Evolutionary conservation across 2,888 invertebrate genomes (phyloP).

Genomic region (Drosophila pegasa): DNA sequence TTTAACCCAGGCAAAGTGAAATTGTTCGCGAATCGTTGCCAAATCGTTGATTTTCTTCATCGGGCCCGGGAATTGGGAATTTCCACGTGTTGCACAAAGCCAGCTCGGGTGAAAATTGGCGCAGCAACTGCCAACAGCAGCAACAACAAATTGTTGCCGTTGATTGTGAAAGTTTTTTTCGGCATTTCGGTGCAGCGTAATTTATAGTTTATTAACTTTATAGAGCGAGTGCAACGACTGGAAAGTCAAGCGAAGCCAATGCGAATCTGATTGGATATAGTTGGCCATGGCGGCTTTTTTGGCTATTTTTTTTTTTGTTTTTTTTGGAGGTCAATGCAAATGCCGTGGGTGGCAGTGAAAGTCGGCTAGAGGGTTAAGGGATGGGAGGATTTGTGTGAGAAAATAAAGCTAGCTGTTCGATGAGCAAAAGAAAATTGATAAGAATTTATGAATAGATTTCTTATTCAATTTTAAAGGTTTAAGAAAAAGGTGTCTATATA

Average conservation of each 20-base stretch:
- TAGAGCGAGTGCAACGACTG: slow-evolving; percentile 76
- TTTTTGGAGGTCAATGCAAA: slow-evolving; percentile 66
- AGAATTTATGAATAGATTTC: background rate
- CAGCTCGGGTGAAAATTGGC: slow-evolving; percentile 64
- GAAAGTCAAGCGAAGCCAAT: slow-evolving; percentile 51
- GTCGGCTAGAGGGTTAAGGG: slow-evolving; percentile 31
- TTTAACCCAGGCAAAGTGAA: slow-evolving; percentile 81
- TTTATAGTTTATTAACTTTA: slow-evolving; percentile 80
- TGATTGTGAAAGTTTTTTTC: slow-evolving; percentile 74
- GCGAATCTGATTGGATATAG: slow-evolving; percentile 30
- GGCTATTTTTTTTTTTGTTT: slow-evolving; percentile 8
- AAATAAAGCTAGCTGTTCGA: background rate
- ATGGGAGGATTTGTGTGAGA: background rate
- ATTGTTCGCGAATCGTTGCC: slow-evolving; percentile 62
- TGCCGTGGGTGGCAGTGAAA: slow-evolving; percentile 44
- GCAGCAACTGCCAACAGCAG: slow-evolving; percentile 33
- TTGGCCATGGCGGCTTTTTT: slow-evolving; percentile 7
- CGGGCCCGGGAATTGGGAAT: slow-evolving; percentile 54
- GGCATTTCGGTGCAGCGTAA: slow-evolving; percentile 67
- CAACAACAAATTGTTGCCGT: slow-evolving; percentile 17
- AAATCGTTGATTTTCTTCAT: slow-evolving; percentile 38
- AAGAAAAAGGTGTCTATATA: no score
- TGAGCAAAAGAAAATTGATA: no score
- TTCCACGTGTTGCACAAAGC: slow-evolving; percentile 74
- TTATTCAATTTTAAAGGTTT: no score